These are phyloP conservation scores for Theonella swinhoei DNA, from an alignment of 37 sponge, comb jelly and placozoan genomes.

Conservation along the genomic window DNA sequence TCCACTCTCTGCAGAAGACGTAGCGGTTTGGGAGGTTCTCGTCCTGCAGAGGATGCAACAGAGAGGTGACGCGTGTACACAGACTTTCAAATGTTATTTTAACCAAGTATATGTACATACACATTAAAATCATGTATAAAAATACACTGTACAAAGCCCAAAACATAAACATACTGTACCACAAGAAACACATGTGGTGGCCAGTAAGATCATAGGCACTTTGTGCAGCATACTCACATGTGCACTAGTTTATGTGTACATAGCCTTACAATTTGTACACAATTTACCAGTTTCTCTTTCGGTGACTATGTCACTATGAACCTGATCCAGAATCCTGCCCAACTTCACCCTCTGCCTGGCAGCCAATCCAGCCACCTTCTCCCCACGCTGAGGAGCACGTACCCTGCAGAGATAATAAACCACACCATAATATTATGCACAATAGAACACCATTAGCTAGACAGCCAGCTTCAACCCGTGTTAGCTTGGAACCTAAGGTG, in stretches of 20 bases:
- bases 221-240: too few relatives aligned
- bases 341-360: conserved; percentile 52
- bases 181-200: too few relatives aligned
- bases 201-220: too few relatives aligned
- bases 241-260: too few relatives aligned
- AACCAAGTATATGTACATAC: background rate
- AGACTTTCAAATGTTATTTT: background rate
- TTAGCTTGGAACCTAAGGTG: too few relatives aligned
- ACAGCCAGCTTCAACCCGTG: too few relatives aligned
- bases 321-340: conserved; percentile 51
- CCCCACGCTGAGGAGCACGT: conserved; percentile 11
- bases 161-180: too few relatives aligned
- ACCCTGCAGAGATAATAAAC: conserved; percentile 27
- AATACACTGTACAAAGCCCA: too few relatives aligned
- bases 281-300: conserved; percentile 40
- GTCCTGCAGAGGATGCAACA: conserved; percentile 20
- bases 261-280: too few relatives aligned
- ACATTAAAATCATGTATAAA: too few relatives aligned
- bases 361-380: conserved; percentile 32
- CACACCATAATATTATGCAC: too few relatives aligned
- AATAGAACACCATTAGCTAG: too few relatives aligned
- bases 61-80: background rate
- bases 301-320: conserved; percentile 30
- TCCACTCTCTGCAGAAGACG: conserved; percentile 87
- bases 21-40: conserved; percentile 63